Conservation (phyloP, 2,888 invertebrate genomes). For the Anorthoa munda region DNA sequence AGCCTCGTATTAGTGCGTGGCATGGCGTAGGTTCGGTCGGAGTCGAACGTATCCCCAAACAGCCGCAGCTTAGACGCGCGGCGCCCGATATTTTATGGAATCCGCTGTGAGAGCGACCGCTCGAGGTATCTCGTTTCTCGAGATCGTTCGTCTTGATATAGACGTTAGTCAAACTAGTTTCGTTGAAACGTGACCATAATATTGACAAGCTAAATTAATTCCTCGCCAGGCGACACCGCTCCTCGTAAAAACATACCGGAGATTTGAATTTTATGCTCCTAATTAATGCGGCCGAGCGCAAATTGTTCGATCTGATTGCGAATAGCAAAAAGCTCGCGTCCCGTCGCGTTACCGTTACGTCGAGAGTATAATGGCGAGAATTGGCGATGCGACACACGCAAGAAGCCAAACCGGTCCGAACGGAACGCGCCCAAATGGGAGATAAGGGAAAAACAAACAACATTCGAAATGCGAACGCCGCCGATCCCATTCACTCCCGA, state of each 20-base stretch:
- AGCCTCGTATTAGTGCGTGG: slow-evolving; percentile 76
- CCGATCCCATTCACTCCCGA: slow-evolving; percentile 80
- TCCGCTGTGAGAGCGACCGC: slow-evolving; percentile 83
- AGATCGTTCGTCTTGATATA: slow-evolving; percentile 85
- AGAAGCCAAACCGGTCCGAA: slow-evolving; percentile 83
- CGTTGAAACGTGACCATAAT: slow-evolving; percentile 85
- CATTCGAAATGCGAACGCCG: slow-evolving; percentile 77
- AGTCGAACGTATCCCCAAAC: slow-evolving; percentile 60
- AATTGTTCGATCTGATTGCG: slow-evolving; percentile 83
- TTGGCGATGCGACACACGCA: slow-evolving; percentile 84
- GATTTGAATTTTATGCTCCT: slow-evolving; percentile 84
- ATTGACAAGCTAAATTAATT: slow-evolving; percentile 87
- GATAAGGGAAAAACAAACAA: slow-evolving; percentile 85
- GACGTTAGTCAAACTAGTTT: slow-evolving; percentile 87
- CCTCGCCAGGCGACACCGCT: slow-evolving; percentile 76
- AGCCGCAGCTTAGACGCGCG: slow-evolving; percentile 66
- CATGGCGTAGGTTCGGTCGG: slow-evolving; percentile 68
- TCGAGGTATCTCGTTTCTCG: slow-evolving; percentile 84
- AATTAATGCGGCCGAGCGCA: slow-evolving; percentile 84
- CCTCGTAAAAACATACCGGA: slow-evolving; percentile 73
- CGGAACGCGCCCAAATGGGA: slow-evolving; percentile 83
- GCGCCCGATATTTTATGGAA: slow-evolving; percentile 85
- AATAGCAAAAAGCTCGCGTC: slow-evolving; percentile 82
- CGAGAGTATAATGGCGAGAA: slow-evolving; percentile 82
- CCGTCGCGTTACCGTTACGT: slow-evolving; percentile 83